These are phyloP conservation scores for Gonatopus flavifemur DNA, from an alignment of 1,140 invertebrate species.

Conservation along the genomic window DNA sequence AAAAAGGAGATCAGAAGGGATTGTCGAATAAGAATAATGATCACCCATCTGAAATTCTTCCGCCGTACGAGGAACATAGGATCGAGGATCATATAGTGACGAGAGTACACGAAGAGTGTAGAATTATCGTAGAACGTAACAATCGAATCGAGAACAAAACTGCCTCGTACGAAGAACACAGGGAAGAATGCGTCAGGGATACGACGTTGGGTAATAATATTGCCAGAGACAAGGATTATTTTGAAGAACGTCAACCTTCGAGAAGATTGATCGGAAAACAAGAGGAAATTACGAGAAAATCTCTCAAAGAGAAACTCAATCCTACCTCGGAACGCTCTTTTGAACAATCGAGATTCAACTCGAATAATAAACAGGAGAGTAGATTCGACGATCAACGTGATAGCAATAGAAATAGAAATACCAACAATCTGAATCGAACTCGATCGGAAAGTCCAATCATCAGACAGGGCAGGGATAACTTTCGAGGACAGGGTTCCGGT, in stretches of 20 bases:
- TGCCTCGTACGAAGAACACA: conserved; percentile 16
- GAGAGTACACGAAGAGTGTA: conserved; percentile 1
- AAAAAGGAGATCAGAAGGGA: not conserved
- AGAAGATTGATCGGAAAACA: conserved; percentile 20
- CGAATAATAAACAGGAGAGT: conserved; percentile 16
- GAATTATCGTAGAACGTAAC: conserved; percentile 5
- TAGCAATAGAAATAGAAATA: conserved; percentile 9
- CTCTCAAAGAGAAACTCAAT: conserved; percentile 25
- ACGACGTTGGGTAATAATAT: not conserved
- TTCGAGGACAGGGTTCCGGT: conserved; percentile 61
- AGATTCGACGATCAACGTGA: conserved; percentile 24
- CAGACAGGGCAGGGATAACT: conserved; percentile 16
- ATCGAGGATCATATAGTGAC: not conserved
- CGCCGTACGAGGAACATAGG: conserved; percentile 29
- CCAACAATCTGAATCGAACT: conserved; percentile 14
- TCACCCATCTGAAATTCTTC: no score
- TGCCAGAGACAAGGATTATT: conserved; percentile 19
- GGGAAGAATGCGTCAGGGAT: conserved; percentile 12
- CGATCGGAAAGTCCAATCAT: conserved; percentile 31
- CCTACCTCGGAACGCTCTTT: conserved; percentile 21
- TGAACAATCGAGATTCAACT: conserved; percentile 21
- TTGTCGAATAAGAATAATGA: conserved; percentile 6
- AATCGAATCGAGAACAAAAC: conserved; percentile 19
- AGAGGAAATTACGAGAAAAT: conserved; percentile 6
- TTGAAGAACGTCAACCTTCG: conserved; percentile 18